Percentiles rank a stretch among this genome's conserved stretches.
Conservation (phyloP, 2,797 vertebrate species). For the Leuciscus waleckii region DNA sequence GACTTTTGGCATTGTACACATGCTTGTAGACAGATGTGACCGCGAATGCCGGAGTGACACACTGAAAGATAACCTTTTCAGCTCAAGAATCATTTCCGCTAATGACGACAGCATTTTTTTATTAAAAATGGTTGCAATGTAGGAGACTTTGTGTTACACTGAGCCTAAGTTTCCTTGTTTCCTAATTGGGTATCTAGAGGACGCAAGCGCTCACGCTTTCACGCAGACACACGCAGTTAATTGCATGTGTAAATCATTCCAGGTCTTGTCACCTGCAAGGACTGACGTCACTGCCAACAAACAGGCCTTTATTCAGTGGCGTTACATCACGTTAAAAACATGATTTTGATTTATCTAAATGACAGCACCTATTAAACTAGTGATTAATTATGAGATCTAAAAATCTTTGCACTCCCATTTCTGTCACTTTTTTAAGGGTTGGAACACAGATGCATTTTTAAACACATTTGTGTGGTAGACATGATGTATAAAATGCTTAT, state of each 20-base stretch:
- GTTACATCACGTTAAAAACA: conserved; percentile 24
- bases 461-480: background rate
- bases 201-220: background rate
- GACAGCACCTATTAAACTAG: conserved; percentile 1
- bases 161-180: conserved; percentile 27
- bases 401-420: conserved; percentile 10
- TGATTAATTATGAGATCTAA: conserved; percentile 22
- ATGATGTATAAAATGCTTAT: background rate
- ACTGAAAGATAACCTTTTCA: background rate
- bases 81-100: background rate
- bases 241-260: conserved; percentile 52
- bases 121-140: background rate
- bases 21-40: background rate
- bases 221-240: conserved; percentile 20
- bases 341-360: conserved; percentile 35
- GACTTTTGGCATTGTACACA: background rate
- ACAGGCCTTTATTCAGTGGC: conserved; percentile 43
- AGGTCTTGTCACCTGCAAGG: conserved; percentile 32
- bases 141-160: conserved; percentile 4
- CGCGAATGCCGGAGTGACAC: background rate
- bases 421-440: background rate
- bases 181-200: conserved; percentile 32
- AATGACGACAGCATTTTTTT: background rate
- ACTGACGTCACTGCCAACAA: conserved; percentile 49
- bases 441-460: conserved; percentile 19